Base-by-base conservation (phyloP, 2,113 vertebrate species). In the Anarrhichthys ocellatus region DNA sequence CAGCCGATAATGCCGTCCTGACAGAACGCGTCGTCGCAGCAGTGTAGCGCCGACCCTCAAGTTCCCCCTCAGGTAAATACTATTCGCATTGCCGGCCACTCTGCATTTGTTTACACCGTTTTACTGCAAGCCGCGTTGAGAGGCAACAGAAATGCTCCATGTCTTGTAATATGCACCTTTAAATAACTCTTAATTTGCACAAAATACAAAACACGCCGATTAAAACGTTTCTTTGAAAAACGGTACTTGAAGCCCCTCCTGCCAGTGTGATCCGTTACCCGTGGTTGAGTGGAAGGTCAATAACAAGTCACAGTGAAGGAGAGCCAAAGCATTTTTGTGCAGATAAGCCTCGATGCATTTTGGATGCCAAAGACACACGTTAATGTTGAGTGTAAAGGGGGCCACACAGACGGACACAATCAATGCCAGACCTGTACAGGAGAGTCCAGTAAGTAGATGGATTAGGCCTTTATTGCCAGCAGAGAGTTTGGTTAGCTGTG, bases 391-490 rank as follows among this genome's bases (percentile, higher is more conserved):
- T 65, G 78, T 22, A 74, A 77, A 73, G 62, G n/a, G n/a, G 64
- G 48, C 62, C 73, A 65, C 70, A 78, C 74, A 89, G 81, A 80
- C 32, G 0, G 83, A 78, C 9, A 67, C 36, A 84, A 80, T 82
- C 73, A 79, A 81, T 65, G 73, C 10, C 82, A 77, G 80, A 73
- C 79, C 76, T 65, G 73, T 77, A 78, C 82, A 79, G 66, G 65
- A 75, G 68, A 80, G 73, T 86, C 83, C 72, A 61, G 59, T 76
- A 76, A 85, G 85, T 76, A 86, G 67, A 78, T 62, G 63, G 87
- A 89, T 90, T 82, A 87, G 78, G 48, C 67, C 68, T 82, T 88
- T 80, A 82, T 83, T 81, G 79, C 88, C 82, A 67, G 68, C 63
- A 72, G 65, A 66, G 72, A 78, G 81, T 88, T 88, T 81, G 56